A percentile compares a stretch with the other conserved stretches of the same genome.
phyloP scores from a whole-genome alignment of 2,888 invertebrate species.

The Hermaeophaga mercurialis region DNA sequence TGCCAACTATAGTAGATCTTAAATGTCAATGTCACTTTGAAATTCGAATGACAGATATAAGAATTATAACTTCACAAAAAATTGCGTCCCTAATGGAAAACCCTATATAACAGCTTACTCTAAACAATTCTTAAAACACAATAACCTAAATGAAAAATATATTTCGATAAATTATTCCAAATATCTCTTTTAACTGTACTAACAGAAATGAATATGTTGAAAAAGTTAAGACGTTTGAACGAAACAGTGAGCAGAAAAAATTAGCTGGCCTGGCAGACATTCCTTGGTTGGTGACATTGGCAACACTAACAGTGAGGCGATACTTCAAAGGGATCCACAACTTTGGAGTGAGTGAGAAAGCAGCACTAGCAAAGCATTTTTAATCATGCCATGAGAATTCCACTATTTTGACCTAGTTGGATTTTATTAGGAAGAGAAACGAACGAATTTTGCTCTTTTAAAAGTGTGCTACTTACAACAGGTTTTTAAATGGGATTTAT shows the following conservation, averaged over 20 bases:
- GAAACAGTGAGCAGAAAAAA: slow-evolving; percentile 1
- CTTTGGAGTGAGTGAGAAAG: slow-evolving; percentile 43
- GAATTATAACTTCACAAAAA: too few species aligned
- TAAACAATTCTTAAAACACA: too few species aligned
- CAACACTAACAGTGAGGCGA: slow-evolving; percentile 5
- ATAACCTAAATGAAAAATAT: too few species aligned
- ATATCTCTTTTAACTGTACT: neutral
- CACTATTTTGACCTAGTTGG: slow-evolving; percentile 23
- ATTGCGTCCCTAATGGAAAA: too few species aligned
- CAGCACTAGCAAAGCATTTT: slow-evolving; percentile 29
- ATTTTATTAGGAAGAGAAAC: slow-evolving; percentile 1
- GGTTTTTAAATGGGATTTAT: too few species aligned
- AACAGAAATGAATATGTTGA: neutral
- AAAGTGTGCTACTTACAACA: too few species aligned
- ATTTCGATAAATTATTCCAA: too few species aligned
- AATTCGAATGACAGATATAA: too few species aligned
- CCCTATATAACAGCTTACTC: too few species aligned
- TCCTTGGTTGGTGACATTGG: neutral
- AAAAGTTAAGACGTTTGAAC: slow-evolving; percentile 3
- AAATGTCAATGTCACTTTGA: too few species aligned
- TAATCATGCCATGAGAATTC: slow-evolving; percentile 28
- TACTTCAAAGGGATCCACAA: slow-evolving; percentile 3
- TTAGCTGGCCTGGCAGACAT: neutral
- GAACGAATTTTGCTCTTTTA: neutral
- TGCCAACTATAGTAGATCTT: too few species aligned